A percentile compares a stretch with the other conserved stretches of the same genome.
Conservation (phyloP, 2,888 invertebrate species). For the Drepana falcataria region DNA sequence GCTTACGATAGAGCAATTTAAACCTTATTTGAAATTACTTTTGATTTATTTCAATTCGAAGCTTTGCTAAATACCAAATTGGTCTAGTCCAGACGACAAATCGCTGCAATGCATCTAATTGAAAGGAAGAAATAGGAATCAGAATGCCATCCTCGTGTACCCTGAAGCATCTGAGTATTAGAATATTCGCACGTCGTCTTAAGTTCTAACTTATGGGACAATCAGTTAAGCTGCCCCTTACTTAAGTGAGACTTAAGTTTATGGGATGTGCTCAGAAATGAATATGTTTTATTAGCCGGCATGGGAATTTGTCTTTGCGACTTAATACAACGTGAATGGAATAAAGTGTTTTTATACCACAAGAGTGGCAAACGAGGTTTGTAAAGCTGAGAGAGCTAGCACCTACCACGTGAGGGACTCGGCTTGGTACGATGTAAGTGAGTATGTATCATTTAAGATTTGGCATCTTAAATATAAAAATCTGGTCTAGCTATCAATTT, state of each 20-base stretch:
- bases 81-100: neutral
- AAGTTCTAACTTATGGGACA: conserved; percentile 34
- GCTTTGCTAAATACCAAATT: neutral
- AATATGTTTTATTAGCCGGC: conserved; percentile 17
- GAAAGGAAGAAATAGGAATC: neutral
- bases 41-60: neutral
- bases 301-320: neutral
- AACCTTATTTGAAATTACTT: neutral
- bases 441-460: too few species aligned
- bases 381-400: too few species aligned
- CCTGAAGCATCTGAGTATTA: too few species aligned
- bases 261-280: conserved; percentile 22
- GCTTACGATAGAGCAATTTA: neutral
- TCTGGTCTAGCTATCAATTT: too few species aligned
- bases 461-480: too few species aligned
- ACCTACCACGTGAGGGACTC: too few species aligned
- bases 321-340: too few species aligned
- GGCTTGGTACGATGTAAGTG: too few species aligned
- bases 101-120: neutral
- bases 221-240: conserved; percentile 35
- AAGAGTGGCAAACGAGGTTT: too few species aligned
- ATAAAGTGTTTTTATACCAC: too few species aligned
- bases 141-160: neutral
- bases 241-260: conserved; percentile 31
- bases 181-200: conserved; percentile 7